Evolutionary conservation across 2,888 invertebrate genomes (phyloP), one percentile per base, ranked within the genome.

Genomic region (Parasteatoda lunata): DNA sequence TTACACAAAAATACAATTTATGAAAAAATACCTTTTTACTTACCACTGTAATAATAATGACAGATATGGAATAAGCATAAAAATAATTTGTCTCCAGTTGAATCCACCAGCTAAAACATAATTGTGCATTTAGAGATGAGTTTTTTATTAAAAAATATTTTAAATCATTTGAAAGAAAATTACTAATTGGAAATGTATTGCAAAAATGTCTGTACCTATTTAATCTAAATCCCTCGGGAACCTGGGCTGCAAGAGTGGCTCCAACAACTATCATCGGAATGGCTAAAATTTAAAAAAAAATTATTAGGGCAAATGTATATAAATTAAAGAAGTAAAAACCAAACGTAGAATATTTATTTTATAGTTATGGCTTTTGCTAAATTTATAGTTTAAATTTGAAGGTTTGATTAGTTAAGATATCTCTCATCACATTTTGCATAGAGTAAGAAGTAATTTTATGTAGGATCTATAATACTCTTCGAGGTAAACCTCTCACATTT

Each of bases 251-350:
- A 9, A 89, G 54, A 2, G 89, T 88, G 13, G 88, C 89, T 48
- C 89, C 89, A 0, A 88, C 89, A 9, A 89, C 89, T 52, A 86
- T 89, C 79, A 88, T 86, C 13, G 89, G 89, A 52, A 89, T 77
- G 48, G 88, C 89, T 89, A 59, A 45, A 82, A 80, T 48, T n/a
- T 30, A 54, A 54, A 54, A 1, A 4, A 59, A 7, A 59, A 59
- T 13, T 7, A 59, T 59, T 59, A 59, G 7, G 13, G 8, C 5
- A 13, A n/a, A 30, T 30, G 1, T 30, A 30, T 2, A 1, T 30
- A 30, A 30, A 30, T 30, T 0, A 30, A 0, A 30, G 30, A 30
- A 30, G 0, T 30, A 30, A 30, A 30, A 30, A 30, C 2, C 0
- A 30, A 30, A 30, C 30, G 2, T 30, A 30, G 30, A 0, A 30